Base-by-base conservation (phyloP, 2,797 vertebrate species). In the Apodemus agrarius region DNA sequence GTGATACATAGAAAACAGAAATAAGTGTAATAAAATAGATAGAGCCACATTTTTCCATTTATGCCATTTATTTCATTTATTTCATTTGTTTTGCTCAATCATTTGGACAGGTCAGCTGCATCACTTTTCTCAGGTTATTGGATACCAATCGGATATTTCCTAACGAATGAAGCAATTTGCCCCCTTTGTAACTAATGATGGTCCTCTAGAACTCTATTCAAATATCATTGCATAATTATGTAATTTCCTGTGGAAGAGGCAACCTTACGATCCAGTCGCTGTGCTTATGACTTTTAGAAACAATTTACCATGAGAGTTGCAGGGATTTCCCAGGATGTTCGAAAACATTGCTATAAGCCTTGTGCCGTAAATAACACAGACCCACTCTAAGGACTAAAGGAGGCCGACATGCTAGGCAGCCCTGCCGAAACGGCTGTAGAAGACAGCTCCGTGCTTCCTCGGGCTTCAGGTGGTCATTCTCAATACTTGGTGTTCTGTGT, bases 281-380 rank as follows among this genome's bases (percentile, higher is more conserved):
- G 7, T 26, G 24, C n/a, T 89, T n/a, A 19, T 78, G 29, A n/a
- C 84, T 72, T 91, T 91, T 82, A 61, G 63, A 54, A 86, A 78
- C 13, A 21, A 69, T 61, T 49, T 19, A 61, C 40, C 54, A 21
- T 3, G 37, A 5, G 6, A 83, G n/a, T 26, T 26, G 4, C 63
- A 31, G 40, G 46, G 49, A 10, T 72, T 72, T 85, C 75, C n/a
- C 54, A 72, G 67, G 16, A 12, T 3, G 54, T 16, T 63, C 2
- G 59, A 46, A 67, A 10, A 92, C 63, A 78, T 82, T n/a, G 29
- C 49, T 29, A 37, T 14, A 90, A 40, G 61, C 21, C 40, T 82
- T 2, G 0, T 80, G 34, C 43, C 90, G 76, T 57, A 87, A 54
- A 22, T 22, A 82, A 21, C 12, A 76, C 6, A 78, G n/a, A 40